Evolutionary conservation across 2,888 invertebrate genomes (phyloP), one percentile per base, ranked within the genome.

Genomic region (Leptinotarsa tumamoca): DNA sequence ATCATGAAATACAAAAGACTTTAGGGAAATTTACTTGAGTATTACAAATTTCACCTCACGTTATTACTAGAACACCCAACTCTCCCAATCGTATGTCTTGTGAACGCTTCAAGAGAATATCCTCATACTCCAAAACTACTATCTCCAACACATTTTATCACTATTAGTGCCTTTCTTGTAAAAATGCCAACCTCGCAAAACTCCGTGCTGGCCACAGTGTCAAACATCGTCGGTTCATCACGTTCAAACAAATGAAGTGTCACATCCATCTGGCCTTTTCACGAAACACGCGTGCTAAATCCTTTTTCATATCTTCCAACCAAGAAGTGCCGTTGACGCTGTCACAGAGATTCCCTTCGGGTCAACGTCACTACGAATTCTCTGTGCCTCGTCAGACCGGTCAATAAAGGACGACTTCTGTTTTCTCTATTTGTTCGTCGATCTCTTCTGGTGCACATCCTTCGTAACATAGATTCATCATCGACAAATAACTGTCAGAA

Each of bases 271-370:
- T 58, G 58, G 18, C 15, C 15, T 15, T 21, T 21, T 4, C 21
- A 58, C 14, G 23, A 15, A 58, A 58, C 23, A 58, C 58, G 23
- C 58, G 23, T 21, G 58, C 58, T 21, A 1, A 23, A 21, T 23
- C 23, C 23, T 23, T 14, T 58, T 4, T 23, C 58, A 23, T 23
- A 58, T 58, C 58, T 23, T 27, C 58, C 15, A 23, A 58, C 13
- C 58, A 58, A 58, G 27, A 58, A 52, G 52, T 52, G 52, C 52
- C 52, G 52, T 52, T 17, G 52, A 52, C 52, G 52, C 52, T 58
- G 58, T 58, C 58, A 58, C 58, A 58, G 23, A 13, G 58, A 58
- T 23, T 58, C 15, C 23, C 18, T 21, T 23, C 14, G 58, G 15
- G 58, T 23, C 14, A 23, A 21, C 23, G 23, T 58, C 58, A 58